Percentiles rank a stretch among this genome's conserved stretches.
Conservation (phyloP, 2,797 vertebrate species). For the Myiotriccus ornatus region DNA sequence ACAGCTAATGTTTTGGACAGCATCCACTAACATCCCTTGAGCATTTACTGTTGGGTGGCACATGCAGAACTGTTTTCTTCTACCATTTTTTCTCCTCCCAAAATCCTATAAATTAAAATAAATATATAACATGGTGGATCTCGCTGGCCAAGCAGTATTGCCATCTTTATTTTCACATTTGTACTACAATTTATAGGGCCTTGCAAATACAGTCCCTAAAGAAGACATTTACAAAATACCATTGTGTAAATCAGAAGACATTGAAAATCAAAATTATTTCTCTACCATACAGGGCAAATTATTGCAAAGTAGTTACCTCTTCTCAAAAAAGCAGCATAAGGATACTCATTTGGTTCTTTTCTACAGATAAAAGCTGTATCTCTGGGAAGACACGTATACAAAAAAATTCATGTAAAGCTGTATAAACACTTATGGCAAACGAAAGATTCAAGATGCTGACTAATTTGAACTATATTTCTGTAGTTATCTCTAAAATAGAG, state of each 20-base stretch:
- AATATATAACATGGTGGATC: neutral
- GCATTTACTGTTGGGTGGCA: neutral
- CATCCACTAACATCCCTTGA: neutral
- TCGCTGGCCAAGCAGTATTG: neutral
- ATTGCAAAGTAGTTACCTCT: neutral
- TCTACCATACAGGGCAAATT: neutral
- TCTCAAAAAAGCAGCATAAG: neutral
- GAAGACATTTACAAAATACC: neutral
- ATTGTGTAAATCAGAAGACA: neutral
- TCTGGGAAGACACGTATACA: neutral
- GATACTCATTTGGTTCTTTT: neutral
- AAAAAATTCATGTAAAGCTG: neutral
- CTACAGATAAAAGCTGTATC: neutral
- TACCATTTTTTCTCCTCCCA: neutral
- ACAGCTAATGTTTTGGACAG: neutral
- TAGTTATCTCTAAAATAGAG: neutral
- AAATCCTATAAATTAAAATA: neutral
- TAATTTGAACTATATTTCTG: neutral
- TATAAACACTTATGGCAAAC: neutral
- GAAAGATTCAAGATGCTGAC: neutral
- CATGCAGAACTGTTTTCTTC: neutral
- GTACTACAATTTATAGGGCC: neutral
- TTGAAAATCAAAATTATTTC: neutral
- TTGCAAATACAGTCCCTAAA: neutral
- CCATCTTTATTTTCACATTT: neutral